Base-by-base conservation (phyloP, 2,888 invertebrate species). In the Boloria selene region DNA sequence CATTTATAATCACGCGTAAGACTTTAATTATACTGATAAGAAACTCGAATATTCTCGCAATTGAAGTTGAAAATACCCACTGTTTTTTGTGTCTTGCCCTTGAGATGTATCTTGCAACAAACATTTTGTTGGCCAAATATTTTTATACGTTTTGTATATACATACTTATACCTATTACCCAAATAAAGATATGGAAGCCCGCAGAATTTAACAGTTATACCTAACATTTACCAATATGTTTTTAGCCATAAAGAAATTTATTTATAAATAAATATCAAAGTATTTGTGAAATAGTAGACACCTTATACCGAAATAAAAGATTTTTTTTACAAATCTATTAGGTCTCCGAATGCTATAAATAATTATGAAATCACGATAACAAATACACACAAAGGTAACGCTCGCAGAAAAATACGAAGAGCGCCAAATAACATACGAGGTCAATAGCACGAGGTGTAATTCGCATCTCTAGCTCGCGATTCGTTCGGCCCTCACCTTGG, bases 401-500 rank as follows among this genome's bases (percentile, higher is more conserved):
- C 26, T 56, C 63, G 14, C 26, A 62, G 54, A 62, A 67, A 65
- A 65, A 67, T 69, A 67, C 65, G 49, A 68, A 59, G 62, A 56
- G 56, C 64, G 64, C 64, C 55, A 51, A 60, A 68, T 56, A 66
- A 70, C 65, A 71, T 66, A 68, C 70, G 77, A 76, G 81, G 79
- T 82, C 83, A 82, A 74, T 79, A 78, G 72, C 77, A 78, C 78
- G 69, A 64, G 64, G 67, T 71, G 70, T 74, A 76, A 77, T 80
- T 80, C 72, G 75, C 79, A 75, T 75, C 76, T 78, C 73, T 75
- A 74, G 68, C 72, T 65, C 66, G 65, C 51, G 71, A 68, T 38
- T 38, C 10, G 31, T 38, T 72, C 76, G 86, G 75, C 85, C 86
- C 82, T 89, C 89, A 90, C 89, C 89, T 90, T 88, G 90, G 85